Evolutionary conservation across 2,888 invertebrate genomes (phyloP), one percentile per base, ranked within the genome.

Genomic region (Noctua comes): DNA sequence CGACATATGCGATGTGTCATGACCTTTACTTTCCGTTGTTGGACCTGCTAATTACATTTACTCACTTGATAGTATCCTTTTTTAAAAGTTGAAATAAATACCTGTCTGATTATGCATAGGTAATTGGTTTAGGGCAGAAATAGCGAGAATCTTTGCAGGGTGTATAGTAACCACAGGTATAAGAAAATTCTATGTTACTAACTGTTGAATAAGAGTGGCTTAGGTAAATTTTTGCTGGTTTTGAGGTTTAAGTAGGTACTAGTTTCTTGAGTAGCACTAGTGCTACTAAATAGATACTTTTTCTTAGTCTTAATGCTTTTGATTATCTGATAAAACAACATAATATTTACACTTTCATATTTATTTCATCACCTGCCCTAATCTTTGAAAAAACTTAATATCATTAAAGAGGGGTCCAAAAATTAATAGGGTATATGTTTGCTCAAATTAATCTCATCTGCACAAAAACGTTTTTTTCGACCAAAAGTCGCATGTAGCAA

Each of bases 1-100:
- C 77, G 79, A 77, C 81, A 83, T 79, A 80, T 90, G 89, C 88
- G 27, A 66, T 59, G 36, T 84, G 66, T 51, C 86, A 31, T 7
- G 59, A 74, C 76, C 79, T 73, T 54, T 77, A 80, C 72, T 82
- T 77, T 82, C 89, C 89, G 86, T 88, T 91, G 88, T 91, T 88
- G 65, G 65, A 46, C 64, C 75, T 70, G 66, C 76, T 81, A 57
- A 77, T 73, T 84, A 62, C 4, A 5, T 59, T 75, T 40, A n/a
- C 18, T 16, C 8, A 62, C 31, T 31, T 31, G 62, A 62, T 10
- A 62, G 62, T 21, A 21, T 31, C 10, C 1, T 62, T 62, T 10
- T 31, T 21, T 31, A 21, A 1, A 62, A 7, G 7, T 31, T 8
- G 8, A 62, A 62, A 62, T 31, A 18, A 31, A 3, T 31, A 62